Conservation (phyloP, 2,888 invertebrate species). For the Asteroscopus sphinx region DNA sequence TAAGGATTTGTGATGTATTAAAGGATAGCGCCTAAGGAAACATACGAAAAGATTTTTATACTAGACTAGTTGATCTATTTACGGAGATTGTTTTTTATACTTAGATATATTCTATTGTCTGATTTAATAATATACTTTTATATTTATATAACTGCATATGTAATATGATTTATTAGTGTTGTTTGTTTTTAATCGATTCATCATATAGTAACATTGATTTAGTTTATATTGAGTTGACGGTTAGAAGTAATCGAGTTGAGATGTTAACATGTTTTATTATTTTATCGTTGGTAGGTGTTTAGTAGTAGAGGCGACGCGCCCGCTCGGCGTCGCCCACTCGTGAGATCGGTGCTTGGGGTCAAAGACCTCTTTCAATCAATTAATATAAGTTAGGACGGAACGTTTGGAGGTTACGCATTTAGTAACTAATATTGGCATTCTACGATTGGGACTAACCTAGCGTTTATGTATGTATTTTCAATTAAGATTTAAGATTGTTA, state of each 20-base stretch:
- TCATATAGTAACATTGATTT: constrained; percentile 82
- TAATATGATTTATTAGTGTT: constrained; percentile 89
- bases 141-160: constrained; percentile 87
- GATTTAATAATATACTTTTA: constrained; percentile 89
- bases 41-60: constrained; percentile 90
- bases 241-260: constrained; percentile 67
- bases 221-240: constrained; percentile 78
- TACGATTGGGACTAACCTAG: constrained; percentile 91
- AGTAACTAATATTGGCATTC: constrained; percentile 90
- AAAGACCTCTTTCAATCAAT: constrained; percentile 82
- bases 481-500: constrained; percentile 90
- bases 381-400: constrained; percentile 84
- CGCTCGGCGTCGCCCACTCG: constrained; percentile 57
- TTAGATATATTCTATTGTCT: constrained; percentile 90
- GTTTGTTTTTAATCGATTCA: constrained; percentile 89
- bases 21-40: constrained; percentile 90
- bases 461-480: constrained; percentile 89
- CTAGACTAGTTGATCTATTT: constrained; percentile 90
- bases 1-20: constrained; percentile 90
- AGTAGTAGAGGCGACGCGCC: constrained; percentile 66
- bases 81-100: constrained; percentile 91
- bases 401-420: constrained; percentile 88
- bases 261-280: constrained; percentile 83
- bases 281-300: constrained; percentile 85
- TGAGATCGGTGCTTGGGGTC: constrained; percentile 83